Evolutionary conservation across 2,113 vertebrate genomes (phyloP).

Genomic region (Ceyx cyanopectus): DNA sequence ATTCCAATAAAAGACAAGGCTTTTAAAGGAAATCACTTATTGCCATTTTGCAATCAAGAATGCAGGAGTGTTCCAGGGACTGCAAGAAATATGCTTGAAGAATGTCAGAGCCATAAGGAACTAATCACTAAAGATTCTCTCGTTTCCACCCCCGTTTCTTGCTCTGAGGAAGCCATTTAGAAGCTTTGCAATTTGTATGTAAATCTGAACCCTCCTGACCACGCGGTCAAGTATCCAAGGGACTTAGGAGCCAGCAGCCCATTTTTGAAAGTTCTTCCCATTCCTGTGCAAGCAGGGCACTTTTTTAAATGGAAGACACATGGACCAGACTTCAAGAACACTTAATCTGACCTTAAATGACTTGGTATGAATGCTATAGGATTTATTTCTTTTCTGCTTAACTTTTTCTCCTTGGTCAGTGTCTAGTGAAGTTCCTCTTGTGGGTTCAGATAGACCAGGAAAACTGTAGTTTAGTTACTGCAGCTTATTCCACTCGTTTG

Average conservation of each 20-base stretch:
- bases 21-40: slow-evolving; percentile 72
- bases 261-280: not conserved
- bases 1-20: slow-evolving; percentile 63
- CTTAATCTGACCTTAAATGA: slow-evolving; percentile 30
- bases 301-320: slow-evolving; percentile 40
- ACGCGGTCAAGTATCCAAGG: not conserved
- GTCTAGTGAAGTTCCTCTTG: not conserved
- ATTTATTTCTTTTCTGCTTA: not conserved
- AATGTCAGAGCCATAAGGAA: slow-evolving; percentile 65
- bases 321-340: slow-evolving; percentile 33
- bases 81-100: slow-evolving; percentile 69
- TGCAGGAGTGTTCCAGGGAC: slow-evolving; percentile 72
- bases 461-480: not conserved
- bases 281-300: slow-evolving; percentile 30
- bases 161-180: slow-evolving; percentile 50
- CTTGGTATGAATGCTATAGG: not conserved
- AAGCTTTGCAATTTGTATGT: slow-evolving; percentile 57
- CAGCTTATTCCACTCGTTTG: not conserved
- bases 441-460: not conserved
- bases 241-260: slow-evolving; percentile 38
- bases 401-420: not conserved
- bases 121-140: slow-evolving; percentile 63
- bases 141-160: slow-evolving; percentile 50
- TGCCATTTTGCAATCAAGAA: slow-evolving; percentile 73
- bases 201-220: slow-evolving; percentile 49